A percentile compares a stretch with the other conserved stretches of the same genome.
These are phyloP conservation scores for Dromococcyx pavoninus DNA, from an alignment of 2,797 vertebrate species.

Conservation along the genomic window DNA sequence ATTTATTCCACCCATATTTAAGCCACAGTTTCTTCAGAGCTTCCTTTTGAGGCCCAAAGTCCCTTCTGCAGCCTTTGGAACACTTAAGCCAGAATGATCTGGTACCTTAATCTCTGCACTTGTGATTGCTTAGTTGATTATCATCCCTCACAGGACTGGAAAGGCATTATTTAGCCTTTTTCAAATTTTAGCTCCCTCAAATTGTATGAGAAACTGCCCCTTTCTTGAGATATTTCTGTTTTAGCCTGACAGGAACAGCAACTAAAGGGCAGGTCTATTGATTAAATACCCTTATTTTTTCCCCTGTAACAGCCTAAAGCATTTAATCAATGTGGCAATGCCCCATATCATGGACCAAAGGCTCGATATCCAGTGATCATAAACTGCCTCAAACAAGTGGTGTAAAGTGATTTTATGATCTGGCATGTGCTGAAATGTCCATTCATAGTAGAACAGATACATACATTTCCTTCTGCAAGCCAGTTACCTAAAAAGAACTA, in stretches of 20 bases:
- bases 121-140: background rate
- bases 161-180: background rate
- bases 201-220: background rate
- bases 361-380: slow-evolving; percentile 29
- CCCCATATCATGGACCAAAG: slow-evolving; percentile 39
- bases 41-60: background rate
- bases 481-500: slow-evolving; percentile 20
- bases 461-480: slow-evolving; percentile 31
- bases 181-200: background rate
- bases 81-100: background rate
- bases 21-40: background rate
- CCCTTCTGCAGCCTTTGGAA: background rate
- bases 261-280: slow-evolving; percentile 60
- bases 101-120: background rate
- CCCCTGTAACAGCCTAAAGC: slow-evolving; percentile 27
- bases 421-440: background rate
- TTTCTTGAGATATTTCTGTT: slow-evolving; percentile 43
- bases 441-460: background rate
- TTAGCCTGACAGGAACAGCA: slow-evolving; percentile 51
- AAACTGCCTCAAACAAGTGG: slow-evolving; percentile 36
- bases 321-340: slow-evolving; percentile 68
- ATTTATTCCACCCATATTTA: background rate
- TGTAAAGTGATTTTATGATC: slow-evolving; percentile 41
- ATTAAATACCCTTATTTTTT: slow-evolving; percentile 59
- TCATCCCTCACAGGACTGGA: background rate